These are phyloP conservation scores for Gorsachius magnificus DNA, from an alignment of 2,797 vertebrate species.

Conservation along the genomic window DNA sequence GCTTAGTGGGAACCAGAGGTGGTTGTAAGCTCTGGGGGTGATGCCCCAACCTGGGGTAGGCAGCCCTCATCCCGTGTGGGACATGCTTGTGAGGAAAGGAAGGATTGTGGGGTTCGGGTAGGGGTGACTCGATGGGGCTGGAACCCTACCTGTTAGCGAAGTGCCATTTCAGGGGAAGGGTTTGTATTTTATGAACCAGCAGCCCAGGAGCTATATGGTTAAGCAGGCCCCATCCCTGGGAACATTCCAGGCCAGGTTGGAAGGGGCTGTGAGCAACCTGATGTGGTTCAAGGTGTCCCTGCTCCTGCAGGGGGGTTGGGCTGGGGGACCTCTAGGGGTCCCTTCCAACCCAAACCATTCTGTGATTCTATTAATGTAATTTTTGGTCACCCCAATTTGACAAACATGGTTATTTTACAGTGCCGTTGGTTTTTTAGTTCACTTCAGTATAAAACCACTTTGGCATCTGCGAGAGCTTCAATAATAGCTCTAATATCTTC, in stretches of 20 bases:
- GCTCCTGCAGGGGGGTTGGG: too few relatives aligned
- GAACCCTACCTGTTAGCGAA: not conserved
- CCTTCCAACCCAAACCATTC: too few relatives aligned
- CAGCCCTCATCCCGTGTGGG: not conserved
- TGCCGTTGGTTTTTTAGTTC: not conserved
- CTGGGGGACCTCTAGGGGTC: too few relatives aligned
- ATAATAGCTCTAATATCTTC: not conserved
- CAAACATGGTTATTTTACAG: not conserved
- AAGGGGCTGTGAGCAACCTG: too few relatives aligned
- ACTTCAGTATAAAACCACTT: not conserved
- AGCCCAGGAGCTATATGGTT: not conserved
- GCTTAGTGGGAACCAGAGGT: not conserved
- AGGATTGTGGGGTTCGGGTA: not conserved
- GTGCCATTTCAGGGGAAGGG: not conserved
- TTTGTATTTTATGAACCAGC: not conserved
- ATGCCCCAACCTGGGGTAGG: not conserved
- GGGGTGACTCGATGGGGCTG: not conserved
- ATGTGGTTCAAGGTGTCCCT: too few relatives aligned
- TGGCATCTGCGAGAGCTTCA: not conserved
- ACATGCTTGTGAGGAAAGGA: not conserved
- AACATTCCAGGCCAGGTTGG: too few relatives aligned
- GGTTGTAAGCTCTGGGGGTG: not conserved
- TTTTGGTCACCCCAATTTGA: not conserved
- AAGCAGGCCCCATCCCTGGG: not conserved
- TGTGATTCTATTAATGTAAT: not conserved